A percentile compares a stretch with the other conserved stretches of the same genome.
These are phyloP conservation scores for Chelon labrosus DNA, from an alignment of 2,797 vertebrate genomes.

Conservation along the genomic window DNA sequence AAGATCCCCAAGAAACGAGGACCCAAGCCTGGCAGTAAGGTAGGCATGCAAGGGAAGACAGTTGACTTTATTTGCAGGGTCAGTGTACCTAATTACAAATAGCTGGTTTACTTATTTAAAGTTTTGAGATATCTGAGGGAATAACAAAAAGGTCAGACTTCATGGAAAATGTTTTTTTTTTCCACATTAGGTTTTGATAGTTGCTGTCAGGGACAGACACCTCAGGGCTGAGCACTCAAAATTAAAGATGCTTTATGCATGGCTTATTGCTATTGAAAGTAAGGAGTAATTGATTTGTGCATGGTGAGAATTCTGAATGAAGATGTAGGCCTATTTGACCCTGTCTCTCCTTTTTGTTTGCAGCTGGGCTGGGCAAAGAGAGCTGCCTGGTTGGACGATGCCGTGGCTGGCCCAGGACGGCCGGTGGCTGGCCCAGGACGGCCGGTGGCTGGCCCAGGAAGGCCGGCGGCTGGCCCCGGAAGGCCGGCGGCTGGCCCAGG, in stretches of 20 bases:
- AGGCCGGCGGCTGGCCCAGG: constrained; percentile 24
- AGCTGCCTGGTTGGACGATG: constrained; percentile 81
- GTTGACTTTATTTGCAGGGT: not conserved
- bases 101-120: not conserved
- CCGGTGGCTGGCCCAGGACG: too few species aligned
- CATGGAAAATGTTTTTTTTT: not conserved
- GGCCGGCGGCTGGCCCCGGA: too few species aligned
- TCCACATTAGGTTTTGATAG: not conserved
- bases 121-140: too few species aligned
- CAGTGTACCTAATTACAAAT: not conserved
- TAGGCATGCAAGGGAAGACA: constrained; percentile 56
- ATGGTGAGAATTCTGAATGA: not conserved
- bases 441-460: too few species aligned
- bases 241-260: too few species aligned
- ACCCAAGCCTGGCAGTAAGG: constrained; percentile 98
- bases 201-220: too few species aligned
- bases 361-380: constrained; percentile 84
- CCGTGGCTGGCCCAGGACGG: constrained; percentile 61
- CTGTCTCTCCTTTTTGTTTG: constrained; percentile 27
- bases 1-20: constrained; percentile 98
- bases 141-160: not conserved
- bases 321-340: constrained; percentile 1
- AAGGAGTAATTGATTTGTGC: too few species aligned
- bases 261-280: too few species aligned
- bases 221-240: too few species aligned